Conservation (phyloP, 2,888 invertebrate genomes). For the Oxycera nigricornis region DNA sequence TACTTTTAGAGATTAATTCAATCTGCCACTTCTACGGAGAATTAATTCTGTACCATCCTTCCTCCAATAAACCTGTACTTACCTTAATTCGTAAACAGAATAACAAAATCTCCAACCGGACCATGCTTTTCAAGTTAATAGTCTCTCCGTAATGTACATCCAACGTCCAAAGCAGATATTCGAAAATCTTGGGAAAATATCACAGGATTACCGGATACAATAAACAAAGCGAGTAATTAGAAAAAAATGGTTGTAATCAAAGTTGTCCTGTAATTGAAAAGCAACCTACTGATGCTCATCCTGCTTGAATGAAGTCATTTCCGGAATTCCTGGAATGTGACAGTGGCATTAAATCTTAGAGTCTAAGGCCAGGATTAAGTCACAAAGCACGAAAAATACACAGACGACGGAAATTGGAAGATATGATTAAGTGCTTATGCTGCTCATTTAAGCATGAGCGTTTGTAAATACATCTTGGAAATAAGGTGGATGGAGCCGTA, state of each 20-base stretch:
- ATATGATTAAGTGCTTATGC: background rate
- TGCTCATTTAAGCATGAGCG: background rate
- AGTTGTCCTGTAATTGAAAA: constrained; percentile 4
- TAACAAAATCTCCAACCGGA: background rate
- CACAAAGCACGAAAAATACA: background rate
- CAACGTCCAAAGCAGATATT: background rate
- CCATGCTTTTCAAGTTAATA: background rate
- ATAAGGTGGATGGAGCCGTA: too few species aligned
- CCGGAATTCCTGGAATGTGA: background rate
- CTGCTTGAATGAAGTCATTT: background rate
- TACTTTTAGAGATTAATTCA: too few species aligned
- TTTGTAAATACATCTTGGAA: too few species aligned
- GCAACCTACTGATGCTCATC: background rate
- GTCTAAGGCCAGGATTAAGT: background rate
- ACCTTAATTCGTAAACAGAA: background rate
- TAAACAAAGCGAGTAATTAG: background rate
- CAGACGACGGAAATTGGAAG: background rate
- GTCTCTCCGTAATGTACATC: background rate
- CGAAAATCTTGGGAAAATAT: background rate
- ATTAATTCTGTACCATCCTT: too few species aligned
- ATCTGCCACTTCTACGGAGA: too few species aligned
- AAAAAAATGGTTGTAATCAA: constrained; percentile 6
- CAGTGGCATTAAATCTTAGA: background rate
- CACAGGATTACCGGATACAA: background rate
- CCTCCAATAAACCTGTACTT: too few species aligned